These are phyloP conservation scores for Apamea sordens DNA, from an alignment of 2,888 invertebrate genomes.

Conservation along the genomic window DNA sequence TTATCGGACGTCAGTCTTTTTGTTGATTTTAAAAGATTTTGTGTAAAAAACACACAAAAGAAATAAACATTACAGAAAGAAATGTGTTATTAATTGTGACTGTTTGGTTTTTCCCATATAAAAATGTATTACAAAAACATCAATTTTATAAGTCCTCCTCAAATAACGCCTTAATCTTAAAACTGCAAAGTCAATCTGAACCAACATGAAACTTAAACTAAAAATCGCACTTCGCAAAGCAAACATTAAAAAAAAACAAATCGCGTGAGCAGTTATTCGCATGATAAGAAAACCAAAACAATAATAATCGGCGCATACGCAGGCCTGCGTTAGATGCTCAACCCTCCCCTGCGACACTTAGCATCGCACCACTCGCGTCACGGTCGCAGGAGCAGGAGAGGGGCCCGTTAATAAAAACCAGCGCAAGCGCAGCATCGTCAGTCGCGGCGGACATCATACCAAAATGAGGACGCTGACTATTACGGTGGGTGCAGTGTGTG, in stretches of 20 bases:
- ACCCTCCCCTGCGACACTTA: conserved; percentile 59
- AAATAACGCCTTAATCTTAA: neutral
- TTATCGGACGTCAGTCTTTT: no score
- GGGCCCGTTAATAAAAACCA: conserved; percentile 82
- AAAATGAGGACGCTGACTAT: conserved; percentile 85
- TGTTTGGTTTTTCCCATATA: neutral
- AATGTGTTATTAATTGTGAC: neutral
- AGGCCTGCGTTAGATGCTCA: conserved; percentile 56
- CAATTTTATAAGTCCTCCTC: neutral
- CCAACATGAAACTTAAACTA: neutral
- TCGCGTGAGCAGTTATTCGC: conserved; percentile 52
- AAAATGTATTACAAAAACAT: neutral
- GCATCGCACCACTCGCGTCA: conserved; percentile 39
- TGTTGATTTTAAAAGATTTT: neutral
- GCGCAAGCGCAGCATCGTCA: conserved; percentile 72
- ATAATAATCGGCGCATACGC: conserved; percentile 34
- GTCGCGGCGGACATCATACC: conserved; percentile 82
- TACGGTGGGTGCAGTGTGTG: conserved; percentile 81
- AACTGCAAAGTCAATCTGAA: neutral
- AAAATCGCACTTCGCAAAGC: conserved; percentile 17
- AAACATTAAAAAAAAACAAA: conserved; percentile 15
- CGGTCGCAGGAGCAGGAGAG: conserved; percentile 73
- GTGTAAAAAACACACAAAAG: neutral
- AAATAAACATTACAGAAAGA: neutral
- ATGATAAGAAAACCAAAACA: conserved; percentile 55